Percentiles rank a stretch among this genome's conserved stretches.
Evolutionary conservation across 35 echinoderm and acorn worm species (phyloP).

Genomic region (Stichopus chloronotus): DNA sequence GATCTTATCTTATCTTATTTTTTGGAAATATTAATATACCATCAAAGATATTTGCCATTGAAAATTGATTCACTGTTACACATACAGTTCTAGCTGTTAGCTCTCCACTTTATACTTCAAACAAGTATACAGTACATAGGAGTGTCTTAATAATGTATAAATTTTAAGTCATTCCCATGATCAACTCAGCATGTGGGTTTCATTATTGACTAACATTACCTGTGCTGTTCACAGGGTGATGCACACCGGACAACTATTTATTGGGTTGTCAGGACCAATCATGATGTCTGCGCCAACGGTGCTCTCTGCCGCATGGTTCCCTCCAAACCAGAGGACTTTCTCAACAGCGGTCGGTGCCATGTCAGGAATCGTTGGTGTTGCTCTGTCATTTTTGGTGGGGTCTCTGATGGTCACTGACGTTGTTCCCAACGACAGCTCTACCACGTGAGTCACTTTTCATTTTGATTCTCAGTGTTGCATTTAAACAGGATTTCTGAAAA

Average conservation of each 20-base stretch:
- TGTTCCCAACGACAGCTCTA: background rate
- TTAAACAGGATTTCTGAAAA: no score
- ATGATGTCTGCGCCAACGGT: slow-evolving; percentile 75
- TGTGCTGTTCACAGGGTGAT: slow-evolving; percentile 68
- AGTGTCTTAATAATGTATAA: background rate
- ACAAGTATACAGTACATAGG: no score
- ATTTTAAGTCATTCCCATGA: background rate
- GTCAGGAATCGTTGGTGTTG: slow-evolving; percentile 68
- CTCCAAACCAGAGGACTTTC: slow-evolving; percentile 83
- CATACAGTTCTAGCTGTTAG: no score
- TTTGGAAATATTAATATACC: no score
- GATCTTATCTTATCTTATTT: no score
- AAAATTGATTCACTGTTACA: no score
- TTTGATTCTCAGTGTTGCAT: background rate
- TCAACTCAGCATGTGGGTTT: no score
- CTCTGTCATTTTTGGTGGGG: slow-evolving; percentile 82
- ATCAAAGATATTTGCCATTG: no score
- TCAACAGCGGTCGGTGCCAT: slow-evolving; percentile 71
- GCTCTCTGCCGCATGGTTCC: slow-evolving; percentile 89
- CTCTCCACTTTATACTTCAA: no score
- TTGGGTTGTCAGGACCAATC: slow-evolving; percentile 79
- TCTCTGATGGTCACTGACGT: slow-evolving; percentile 76
- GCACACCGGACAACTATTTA: slow-evolving; percentile 79
- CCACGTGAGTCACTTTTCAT: slow-evolving; percentile 41
- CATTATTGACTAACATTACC: no score